Evolutionary conservation across 1,140 invertebrate species (phyloP), one percentile per base, ranked within the genome.

Genomic region (Drosophila kurseongensis): DNA sequence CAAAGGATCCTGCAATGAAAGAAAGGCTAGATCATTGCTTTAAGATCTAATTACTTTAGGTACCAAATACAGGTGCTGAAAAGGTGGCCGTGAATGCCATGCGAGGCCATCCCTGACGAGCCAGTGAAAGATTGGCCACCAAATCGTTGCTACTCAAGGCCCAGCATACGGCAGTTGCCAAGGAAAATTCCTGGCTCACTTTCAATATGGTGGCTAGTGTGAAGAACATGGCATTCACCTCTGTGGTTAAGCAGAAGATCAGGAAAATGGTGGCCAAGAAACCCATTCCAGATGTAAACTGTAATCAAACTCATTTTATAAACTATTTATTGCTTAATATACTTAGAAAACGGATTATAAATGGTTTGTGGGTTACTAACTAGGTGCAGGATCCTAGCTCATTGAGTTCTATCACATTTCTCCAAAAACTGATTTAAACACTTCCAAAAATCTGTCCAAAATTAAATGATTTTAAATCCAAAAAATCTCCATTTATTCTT

Each of bases 51-150:
- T 1, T 0, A 14, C 4, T 13, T 5, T 14, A 18, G 32, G 1
- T 27, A 75, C 73, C 38, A 47, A 77, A 58, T 0, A 77, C 62
- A 0, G 75, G 73, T 4, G 63, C 27, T 0, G 74, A 77, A 32
- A 77, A 76, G 7, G 50, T 69, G 48, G 73, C 55, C 13, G 75
- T 42, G 16, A 56, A 52, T 0, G 75, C 75, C 75, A 76, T 77
- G 6, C 27, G 45, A 3, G 72, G 36, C 29, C 41, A 77, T 16
- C 75, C 75, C 10, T 77, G 75, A 1, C n/a, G 12, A 8, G 73
- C 73, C 35, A 77, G 32, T 4, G 47, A 1, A 3, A 71, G 7
- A 48, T 36, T 54, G 10, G 52, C 36, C 5, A 76, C 50, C 32
- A 68, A 10, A 36, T 68, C 51, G 2, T 41, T 52, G 16, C 36